phyloP scores from a whole-genome alignment of 2,797 vertebrate species.

The Poecilia gillii region DNA sequence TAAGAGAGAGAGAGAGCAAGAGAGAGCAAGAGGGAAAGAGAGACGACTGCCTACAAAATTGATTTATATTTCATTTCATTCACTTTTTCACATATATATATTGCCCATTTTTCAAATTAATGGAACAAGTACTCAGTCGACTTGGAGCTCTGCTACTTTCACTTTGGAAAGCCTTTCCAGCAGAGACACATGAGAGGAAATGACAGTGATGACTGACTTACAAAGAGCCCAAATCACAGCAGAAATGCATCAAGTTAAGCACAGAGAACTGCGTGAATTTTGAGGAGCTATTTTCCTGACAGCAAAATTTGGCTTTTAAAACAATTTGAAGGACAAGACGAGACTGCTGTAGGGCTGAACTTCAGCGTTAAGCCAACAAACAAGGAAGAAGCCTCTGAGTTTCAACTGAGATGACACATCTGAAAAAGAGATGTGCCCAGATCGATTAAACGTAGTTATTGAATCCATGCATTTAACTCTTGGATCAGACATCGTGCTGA shows the following conservation, averaged over 20 bases:
- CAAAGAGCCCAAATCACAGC: not conserved
- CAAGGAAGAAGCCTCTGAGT: not conserved
- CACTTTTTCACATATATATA: not conserved
- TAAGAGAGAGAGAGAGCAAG: not conserved
- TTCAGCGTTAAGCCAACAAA: not conserved
- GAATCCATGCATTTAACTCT: not conserved
- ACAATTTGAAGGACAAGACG: not conserved
- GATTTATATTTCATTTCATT: conserved; percentile 4
- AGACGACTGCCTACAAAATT: not conserved
- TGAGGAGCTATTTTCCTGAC: not conserved
- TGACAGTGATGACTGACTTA: conserved; percentile 1
- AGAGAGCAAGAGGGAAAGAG: not conserved
- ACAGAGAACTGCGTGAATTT: not conserved
- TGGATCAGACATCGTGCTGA: not conserved
- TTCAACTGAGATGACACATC: not conserved
- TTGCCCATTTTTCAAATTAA: conserved; percentile 11
- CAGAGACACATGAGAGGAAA: conserved; percentile 5
- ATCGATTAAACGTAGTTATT: not conserved
- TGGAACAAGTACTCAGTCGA: conserved; percentile 15
- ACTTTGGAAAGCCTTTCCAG: not conserved
- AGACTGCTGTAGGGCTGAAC: not conserved
- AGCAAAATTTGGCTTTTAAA: conserved; percentile 4
- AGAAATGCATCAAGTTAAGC: conserved; percentile 2
- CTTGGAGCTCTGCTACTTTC: conserved; percentile 23
- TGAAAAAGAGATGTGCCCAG: not conserved